Percentiles rank a stretch among this genome's conserved stretches.
phyloP scores from a whole-genome alignment of 92 coral and sea anemone species.

The Blastomussa wellsi region DNA sequence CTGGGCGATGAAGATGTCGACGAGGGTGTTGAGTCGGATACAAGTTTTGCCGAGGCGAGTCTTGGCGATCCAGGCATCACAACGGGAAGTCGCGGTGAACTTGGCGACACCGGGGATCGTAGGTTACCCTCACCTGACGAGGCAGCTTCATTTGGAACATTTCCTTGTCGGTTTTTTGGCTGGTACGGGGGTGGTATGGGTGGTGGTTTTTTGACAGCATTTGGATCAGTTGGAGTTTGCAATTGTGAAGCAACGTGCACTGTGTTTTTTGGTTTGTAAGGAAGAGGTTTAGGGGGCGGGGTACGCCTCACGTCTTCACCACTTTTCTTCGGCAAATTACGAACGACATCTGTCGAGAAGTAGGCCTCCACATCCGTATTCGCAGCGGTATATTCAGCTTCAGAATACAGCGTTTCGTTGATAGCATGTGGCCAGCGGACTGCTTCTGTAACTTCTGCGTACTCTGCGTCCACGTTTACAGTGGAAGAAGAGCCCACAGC shows the following conservation, averaged over 20 bases:
- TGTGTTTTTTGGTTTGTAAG: conserved; percentile 29
- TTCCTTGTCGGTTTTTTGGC: not conserved
- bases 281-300: conserved; percentile 59
- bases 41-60: conserved; percentile 45
- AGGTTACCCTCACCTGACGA: not conserved
- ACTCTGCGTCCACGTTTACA: not conserved
- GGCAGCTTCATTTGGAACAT: not conserved
- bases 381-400: conserved; percentile 4
- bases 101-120: conserved; percentile 17
- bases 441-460: not conserved
- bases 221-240: not conserved
- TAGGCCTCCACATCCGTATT: conserved; percentile 17
- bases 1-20: conserved; percentile 48
- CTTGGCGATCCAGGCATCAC: conserved; percentile 57
- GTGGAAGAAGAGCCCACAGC: not conserved
- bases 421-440: not conserved
- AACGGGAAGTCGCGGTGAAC: conserved; percentile 43
- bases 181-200: conserved; percentile 26
- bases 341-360: conserved; percentile 28
- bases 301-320: not conserved
- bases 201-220: not conserved
- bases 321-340: not conserved
- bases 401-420: conserved; percentile 45
- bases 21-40: conserved; percentile 30
- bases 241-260: not conserved